phyloP scores from a whole-genome alignment of 1,140 invertebrate species.

The Penaeus japonicus region DNA sequence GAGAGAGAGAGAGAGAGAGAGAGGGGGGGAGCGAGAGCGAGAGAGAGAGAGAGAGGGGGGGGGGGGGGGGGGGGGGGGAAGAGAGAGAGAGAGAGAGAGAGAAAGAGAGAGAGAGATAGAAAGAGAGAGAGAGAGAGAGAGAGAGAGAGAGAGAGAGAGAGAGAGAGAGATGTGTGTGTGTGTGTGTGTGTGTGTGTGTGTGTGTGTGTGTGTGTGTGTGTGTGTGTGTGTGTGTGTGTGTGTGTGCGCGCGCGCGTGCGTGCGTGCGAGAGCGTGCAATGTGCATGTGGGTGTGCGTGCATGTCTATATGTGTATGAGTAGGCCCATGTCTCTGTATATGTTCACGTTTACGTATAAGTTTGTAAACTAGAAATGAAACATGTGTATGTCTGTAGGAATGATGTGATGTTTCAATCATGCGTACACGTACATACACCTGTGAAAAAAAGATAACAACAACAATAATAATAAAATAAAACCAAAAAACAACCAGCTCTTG shows the following conservation, averaged over 20 bases:
- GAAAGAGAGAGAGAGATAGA: constrained; percentile 26
- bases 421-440: too few relatives aligned
- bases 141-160: neutral
- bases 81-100: constrained; percentile 17
- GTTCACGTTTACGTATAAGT: neutral
- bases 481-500: too few relatives aligned
- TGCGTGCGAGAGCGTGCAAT: neutral
- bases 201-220: neutral
- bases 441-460: too few relatives aligned
- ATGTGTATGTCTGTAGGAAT: too few relatives aligned
- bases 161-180: neutral
- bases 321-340: too few relatives aligned
- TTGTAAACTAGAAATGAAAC: neutral
- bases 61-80: neutral
- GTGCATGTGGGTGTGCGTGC: neutral
- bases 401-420: too few relatives aligned
- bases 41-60: neutral
- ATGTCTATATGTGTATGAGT: neutral
- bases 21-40: neutral
- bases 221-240: neutral
- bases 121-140: neutral
- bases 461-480: too few relatives aligned
- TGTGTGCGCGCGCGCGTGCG: neutral
- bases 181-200: neutral
- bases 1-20: neutral